Conservation (phyloP, 2,888 invertebrate species). For the Esperia sulphurella region DNA sequence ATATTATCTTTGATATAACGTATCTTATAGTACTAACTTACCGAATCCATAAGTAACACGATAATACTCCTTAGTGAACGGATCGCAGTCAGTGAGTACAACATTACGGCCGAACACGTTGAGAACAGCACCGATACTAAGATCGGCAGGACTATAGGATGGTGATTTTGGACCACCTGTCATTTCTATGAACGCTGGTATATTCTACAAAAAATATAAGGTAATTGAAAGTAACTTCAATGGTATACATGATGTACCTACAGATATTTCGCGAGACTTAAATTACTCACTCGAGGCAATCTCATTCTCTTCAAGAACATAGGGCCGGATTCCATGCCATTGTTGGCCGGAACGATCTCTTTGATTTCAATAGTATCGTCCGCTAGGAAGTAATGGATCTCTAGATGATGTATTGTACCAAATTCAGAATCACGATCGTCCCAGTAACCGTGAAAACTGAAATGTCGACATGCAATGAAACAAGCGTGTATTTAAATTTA, state of each 20-base stretch:
- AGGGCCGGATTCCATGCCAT: slow-evolving; percentile 84
- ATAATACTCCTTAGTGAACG: slow-evolving; percentile 92
- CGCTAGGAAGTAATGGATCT: slow-evolving; percentile 90
- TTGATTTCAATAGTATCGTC: slow-evolving; percentile 95
- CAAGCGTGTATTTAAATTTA: too few species aligned
- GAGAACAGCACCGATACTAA: slow-evolving; percentile 89
- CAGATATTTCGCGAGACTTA: not conserved
- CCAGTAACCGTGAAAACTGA: slow-evolving; percentile 93
- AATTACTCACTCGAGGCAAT: slow-evolving; percentile 84
- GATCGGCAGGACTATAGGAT: slow-evolving; percentile 84
- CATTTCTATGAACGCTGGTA: slow-evolving; percentile 59
- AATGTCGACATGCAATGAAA: not conserved
- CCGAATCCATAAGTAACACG: slow-evolving; percentile 82
- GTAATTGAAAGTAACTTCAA: too few species aligned
- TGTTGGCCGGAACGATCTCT: slow-evolving; percentile 83
- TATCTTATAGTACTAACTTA: slow-evolving; percentile 37
- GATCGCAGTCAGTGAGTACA: slow-evolving; percentile 90
- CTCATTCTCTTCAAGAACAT: slow-evolving; percentile 87
- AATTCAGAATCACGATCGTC: slow-evolving; percentile 89
- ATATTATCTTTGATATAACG: too few species aligned
- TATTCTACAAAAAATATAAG: slow-evolving; percentile 41
- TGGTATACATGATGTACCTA: not conserved
- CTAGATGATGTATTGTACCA: slow-evolving; percentile 87
- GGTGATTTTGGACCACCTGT: slow-evolving; percentile 57
- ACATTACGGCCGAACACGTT: slow-evolving; percentile 91